These are phyloP conservation scores for Cephus cinctus DNA, from an alignment of 1,140 invertebrate species.

Conservation along the genomic window DNA sequence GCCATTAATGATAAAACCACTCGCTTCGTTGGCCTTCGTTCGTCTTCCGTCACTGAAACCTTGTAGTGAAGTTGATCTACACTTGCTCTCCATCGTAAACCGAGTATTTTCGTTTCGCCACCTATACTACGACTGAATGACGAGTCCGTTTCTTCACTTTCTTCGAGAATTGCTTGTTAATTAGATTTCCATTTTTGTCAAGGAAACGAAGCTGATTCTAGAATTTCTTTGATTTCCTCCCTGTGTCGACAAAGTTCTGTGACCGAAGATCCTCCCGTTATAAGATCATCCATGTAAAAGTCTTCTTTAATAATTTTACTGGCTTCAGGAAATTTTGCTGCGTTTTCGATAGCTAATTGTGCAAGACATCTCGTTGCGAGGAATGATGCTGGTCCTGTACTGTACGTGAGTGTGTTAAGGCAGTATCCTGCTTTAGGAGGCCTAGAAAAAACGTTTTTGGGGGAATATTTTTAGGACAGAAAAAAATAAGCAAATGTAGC, in stretches of 20 bases:
- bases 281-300: constrained; percentile 28
- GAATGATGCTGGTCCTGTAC: constrained; percentile 26
- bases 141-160: not conserved
- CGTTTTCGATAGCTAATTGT: constrained; percentile 15
- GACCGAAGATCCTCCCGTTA: constrained; percentile 1
- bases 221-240: constrained; percentile 14
- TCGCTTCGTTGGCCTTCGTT: constrained; percentile 20
- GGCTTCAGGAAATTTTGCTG: constrained; percentile 12
- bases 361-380: constrained; percentile 24
- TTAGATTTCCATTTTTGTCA: not conserved
- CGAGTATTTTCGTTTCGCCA: not conserved
- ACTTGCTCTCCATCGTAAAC: constrained; percentile 7
- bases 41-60: not conserved
- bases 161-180: not conserved
- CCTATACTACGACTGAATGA: constrained; percentile 4
- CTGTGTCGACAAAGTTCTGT: not conserved
- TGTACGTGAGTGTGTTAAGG: constrained; percentile 29
- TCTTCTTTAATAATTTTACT: constrained; percentile 8
- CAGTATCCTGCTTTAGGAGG: too few relatives aligned
- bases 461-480: too few relatives aligned
- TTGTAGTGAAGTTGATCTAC: not conserved
- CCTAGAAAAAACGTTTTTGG: too few relatives aligned
- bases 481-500: too few relatives aligned
- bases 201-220: constrained; percentile 14
- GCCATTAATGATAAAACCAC: constrained; percentile 16